phyloP scores from a whole-genome alignment of 1,140 invertebrate genomes.

The Panagrolaimus sp. region DNA sequence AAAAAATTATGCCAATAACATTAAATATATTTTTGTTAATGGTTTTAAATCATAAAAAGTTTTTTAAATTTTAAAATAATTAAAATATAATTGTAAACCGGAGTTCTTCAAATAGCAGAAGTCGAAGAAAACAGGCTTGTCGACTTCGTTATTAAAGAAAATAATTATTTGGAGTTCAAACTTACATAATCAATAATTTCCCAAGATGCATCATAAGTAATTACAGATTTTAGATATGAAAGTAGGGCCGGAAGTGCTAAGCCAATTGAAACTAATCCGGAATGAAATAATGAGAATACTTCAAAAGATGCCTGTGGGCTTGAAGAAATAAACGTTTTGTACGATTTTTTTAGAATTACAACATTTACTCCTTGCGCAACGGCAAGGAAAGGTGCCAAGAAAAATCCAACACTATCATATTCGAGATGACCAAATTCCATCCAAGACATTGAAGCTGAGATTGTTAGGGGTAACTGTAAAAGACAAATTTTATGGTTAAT shows the following conservation, averaged over 20 bases:
- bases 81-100: not conserved
- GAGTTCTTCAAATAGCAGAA: not conserved
- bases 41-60: not conserved
- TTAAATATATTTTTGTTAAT: too few species aligned
- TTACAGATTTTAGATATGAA: constrained; percentile 35
- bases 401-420: constrained; percentile 33
- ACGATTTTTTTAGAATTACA: constrained; percentile 21
- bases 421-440: constrained; percentile 46
- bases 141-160: not conserved
- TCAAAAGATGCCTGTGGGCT: constrained; percentile 31
- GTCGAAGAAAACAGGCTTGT: not conserved
- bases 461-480: constrained; percentile 41
- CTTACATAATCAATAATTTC: constrained; percentile 49
- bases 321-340: constrained; percentile 8
- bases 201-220: constrained; percentile 47
- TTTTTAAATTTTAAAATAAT: too few species aligned
- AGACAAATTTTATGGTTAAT: not conserved
- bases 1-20: too few species aligned
- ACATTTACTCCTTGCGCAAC: constrained; percentile 36
- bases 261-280: constrained; percentile 25
- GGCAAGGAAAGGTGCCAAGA: constrained; percentile 35
- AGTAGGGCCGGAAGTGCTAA: constrained; percentile 40
- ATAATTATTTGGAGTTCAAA: not conserved
- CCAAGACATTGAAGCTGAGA: constrained; percentile 44
- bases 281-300: constrained; percentile 28